phyloP scores from a whole-genome alignment of 2,113 vertebrate genomes.

The Poicephalus gulielmi region DNA sequence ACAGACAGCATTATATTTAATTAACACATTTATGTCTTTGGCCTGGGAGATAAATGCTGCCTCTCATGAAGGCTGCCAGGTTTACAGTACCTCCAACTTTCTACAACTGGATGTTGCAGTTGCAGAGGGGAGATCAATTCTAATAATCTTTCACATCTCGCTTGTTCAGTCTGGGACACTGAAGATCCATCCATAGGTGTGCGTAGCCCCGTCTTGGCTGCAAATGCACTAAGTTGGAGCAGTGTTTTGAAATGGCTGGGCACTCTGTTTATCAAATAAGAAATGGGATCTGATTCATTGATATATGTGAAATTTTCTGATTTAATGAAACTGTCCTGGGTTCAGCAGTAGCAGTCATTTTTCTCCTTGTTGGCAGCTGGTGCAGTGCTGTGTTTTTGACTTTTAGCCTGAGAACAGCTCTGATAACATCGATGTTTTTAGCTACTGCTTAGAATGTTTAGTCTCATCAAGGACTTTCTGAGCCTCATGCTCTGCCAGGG shows the following conservation, averaged over 20 bases:
- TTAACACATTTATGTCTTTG: background rate
- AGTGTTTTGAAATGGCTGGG: background rate
- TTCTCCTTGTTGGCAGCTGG: no score
- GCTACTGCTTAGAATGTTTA: no score
- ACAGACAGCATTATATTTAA: background rate
- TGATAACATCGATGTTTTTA: no score
- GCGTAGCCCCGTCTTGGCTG: background rate
- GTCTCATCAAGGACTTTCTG: no score
- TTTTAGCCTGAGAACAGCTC: no score
- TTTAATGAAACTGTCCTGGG: background rate
- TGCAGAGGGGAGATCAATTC: background rate
- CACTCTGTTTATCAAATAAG: background rate
- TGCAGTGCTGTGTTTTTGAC: no score
- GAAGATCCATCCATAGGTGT: background rate
- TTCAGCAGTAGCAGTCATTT: no score
- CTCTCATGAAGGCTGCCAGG: background rate
- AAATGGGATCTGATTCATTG: background rate
- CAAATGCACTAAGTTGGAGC: background rate
- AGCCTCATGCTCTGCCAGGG: no score
- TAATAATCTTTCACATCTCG: background rate
- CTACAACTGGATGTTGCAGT: background rate
- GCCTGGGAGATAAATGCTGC: background rate
- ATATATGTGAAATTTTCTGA: background rate
- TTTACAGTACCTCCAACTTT: background rate
- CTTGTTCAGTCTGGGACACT: background rate